Conservation (phyloP, 2,797 vertebrate species). For the Thunnus albacares region DNA sequence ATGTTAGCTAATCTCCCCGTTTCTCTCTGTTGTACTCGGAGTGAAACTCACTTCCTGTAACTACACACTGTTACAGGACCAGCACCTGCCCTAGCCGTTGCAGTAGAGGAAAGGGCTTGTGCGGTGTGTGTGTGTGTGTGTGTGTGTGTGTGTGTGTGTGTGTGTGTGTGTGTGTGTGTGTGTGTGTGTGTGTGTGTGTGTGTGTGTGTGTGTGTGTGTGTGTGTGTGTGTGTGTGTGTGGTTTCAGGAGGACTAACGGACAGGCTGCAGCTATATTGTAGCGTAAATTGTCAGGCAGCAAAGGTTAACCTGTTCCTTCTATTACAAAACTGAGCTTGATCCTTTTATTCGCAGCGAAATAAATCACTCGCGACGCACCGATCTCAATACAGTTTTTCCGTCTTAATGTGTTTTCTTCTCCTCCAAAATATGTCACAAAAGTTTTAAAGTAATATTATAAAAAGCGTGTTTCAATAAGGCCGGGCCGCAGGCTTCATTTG, state of each 20-base stretch:
- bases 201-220: constrained; percentile 29
- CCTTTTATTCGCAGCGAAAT: constrained; percentile 15
- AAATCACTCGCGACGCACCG: constrained; percentile 56
- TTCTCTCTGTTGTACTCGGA: constrained; percentile 52
- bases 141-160: constrained; percentile 25
- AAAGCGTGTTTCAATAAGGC: constrained; percentile 5
- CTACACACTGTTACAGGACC: constrained; percentile 51
- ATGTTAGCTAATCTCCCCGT: constrained; percentile 74
- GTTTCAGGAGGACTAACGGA: constrained; percentile 78
- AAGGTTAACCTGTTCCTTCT: constrained; percentile 81
- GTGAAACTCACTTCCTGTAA: constrained; percentile 83
- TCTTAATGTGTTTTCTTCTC: not conserved
- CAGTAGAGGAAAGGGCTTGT: constrained; percentile 53
- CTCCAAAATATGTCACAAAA: not conserved
- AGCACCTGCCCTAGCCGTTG: constrained; percentile 81
- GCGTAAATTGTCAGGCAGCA: constrained; percentile 36
- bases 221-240: constrained; percentile 45
- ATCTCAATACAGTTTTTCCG: constrained; percentile 1
- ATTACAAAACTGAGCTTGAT: constrained; percentile 71
- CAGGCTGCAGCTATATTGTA: constrained; percentile 55
- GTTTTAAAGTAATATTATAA: not conserved
- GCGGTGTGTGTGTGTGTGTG: constrained; percentile 27
- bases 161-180: constrained; percentile 56
- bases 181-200: constrained; percentile 28
- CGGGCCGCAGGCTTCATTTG: not conserved